Conservation (phyloP, 1,140 invertebrate genomes). For the Tribolium castaneum region DNA sequence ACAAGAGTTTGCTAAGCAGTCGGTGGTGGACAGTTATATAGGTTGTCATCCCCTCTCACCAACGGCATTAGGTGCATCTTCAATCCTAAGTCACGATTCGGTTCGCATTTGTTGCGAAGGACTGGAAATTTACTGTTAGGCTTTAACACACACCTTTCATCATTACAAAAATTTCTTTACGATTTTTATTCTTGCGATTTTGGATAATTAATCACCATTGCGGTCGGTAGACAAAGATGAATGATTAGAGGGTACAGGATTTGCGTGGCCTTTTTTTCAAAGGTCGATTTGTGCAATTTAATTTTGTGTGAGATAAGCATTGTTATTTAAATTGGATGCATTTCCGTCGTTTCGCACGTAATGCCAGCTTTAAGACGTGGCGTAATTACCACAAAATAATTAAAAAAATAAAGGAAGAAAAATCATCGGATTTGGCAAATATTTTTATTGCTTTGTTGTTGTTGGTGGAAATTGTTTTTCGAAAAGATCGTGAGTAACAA, state of each 20-base stretch:
- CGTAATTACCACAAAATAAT: neutral
- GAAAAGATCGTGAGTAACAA: neutral
- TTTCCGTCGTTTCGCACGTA: neutral
- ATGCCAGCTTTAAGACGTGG: neutral
- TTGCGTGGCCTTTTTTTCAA: neutral
- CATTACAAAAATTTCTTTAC: neutral
- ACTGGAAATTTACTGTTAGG: slow-evolving; percentile 35
- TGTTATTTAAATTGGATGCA: neutral
- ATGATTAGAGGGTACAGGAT: neutral
- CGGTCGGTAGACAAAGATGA: neutral
- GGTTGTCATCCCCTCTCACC: slow-evolving; percentile 33
- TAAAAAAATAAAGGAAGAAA: no score
- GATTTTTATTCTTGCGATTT: no score
- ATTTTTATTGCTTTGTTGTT: neutral
- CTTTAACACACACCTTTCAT: slow-evolving; percentile 15
- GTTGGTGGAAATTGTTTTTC: neutral
- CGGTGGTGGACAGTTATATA: slow-evolving; percentile 39
- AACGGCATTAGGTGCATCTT: slow-evolving; percentile 31
- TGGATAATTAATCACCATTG: neutral
- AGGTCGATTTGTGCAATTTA: neutral
- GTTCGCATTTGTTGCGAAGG: slow-evolving; percentile 34
- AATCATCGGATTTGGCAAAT: neutral
- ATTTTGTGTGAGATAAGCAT: neutral
- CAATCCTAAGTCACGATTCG: slow-evolving; percentile 33
- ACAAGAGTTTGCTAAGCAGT: slow-evolving; percentile 26